Conservation (phyloP, 2,113 vertebrate species). For the Andinoacara biseriatus region DNA sequence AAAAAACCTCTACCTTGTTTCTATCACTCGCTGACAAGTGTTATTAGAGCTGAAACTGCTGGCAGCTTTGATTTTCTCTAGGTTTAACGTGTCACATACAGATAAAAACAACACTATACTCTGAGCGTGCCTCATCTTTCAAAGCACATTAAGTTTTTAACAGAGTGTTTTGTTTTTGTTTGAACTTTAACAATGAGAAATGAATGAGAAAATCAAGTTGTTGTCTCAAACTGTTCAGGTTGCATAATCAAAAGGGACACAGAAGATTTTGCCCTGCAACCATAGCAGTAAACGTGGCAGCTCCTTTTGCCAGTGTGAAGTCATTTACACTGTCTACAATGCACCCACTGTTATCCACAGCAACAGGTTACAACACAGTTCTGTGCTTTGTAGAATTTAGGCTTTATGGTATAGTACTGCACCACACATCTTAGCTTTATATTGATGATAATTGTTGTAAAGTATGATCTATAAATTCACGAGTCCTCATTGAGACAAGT, state of each 20-base stretch:
- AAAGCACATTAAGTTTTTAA: background rate
- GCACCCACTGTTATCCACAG: background rate
- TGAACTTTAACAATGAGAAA: background rate
- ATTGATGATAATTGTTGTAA: background rate
- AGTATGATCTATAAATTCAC: no score
- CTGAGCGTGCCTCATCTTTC: background rate
- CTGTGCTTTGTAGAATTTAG: background rate
- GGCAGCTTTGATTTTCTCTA: background rate
- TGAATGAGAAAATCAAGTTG: accelerated
- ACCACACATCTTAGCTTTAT: background rate
- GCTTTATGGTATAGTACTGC: background rate
- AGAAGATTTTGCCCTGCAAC: background rate
- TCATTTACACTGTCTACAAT: background rate
- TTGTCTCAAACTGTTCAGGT: accelerated
- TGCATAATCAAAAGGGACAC: background rate
- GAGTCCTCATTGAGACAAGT: background rate
- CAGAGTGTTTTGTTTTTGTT: background rate
- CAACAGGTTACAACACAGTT: background rate
- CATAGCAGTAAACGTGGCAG: background rate
- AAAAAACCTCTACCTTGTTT: background rate
- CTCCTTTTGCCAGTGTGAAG: background rate
- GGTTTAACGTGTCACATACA: background rate
- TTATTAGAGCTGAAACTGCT: background rate
- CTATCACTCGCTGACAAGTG: background rate
- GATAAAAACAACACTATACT: background rate